Base-by-base conservation (phyloP, 1,140 invertebrate species). In the Drosophila mojavensis region DNA sequence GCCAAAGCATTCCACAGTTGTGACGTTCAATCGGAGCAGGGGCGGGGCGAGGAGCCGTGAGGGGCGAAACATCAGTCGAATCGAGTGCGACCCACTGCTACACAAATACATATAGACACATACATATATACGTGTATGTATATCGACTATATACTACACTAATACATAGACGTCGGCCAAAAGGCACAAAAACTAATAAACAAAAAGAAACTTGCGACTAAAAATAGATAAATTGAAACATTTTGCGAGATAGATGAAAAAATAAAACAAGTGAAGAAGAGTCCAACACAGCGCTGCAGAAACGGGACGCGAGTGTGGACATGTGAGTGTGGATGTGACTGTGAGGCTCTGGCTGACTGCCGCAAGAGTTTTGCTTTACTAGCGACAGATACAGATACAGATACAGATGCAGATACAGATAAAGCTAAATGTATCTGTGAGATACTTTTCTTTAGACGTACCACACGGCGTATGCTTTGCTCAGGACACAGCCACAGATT, bases 201-300 rank as follows among this genome's bases (percentile, higher is more conserved):
- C 84, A 89, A 89, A 89, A 89, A 90, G 84, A 90, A 89, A 88
- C 84, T 88, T 89, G 80, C 75, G 48, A 59, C 84, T 89, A 88
- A 89, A 88, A 88, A 89, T 88, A 88, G 84, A 88, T 64, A 84
- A 90, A 89, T 88, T 88, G 80, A 88, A 88, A 88, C 84, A 89
- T 73, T 88, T 86, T 86, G 36, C 68, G 82, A 86, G 75, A 86
- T 78, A 86, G 75, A 86, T 81, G 80, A 88, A 83, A 89, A 30
- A 36, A 55, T 20, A 33, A 33, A 33, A 33, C 33, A 33, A 17
- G 15, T 15, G 43, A 45, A 17, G 15, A 45, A 11, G 88, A 81
- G 43, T 84, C 76, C 71, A 86, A 86, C 81, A 88, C 68, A 67
- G 71, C 64, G 54, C 69, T 50, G 64, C 45, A 56, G 53, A 64